Evolutionary conservation across 2,888 invertebrate species (phyloP).

Genomic region (Caenorhabditis parvicauda): DNA sequence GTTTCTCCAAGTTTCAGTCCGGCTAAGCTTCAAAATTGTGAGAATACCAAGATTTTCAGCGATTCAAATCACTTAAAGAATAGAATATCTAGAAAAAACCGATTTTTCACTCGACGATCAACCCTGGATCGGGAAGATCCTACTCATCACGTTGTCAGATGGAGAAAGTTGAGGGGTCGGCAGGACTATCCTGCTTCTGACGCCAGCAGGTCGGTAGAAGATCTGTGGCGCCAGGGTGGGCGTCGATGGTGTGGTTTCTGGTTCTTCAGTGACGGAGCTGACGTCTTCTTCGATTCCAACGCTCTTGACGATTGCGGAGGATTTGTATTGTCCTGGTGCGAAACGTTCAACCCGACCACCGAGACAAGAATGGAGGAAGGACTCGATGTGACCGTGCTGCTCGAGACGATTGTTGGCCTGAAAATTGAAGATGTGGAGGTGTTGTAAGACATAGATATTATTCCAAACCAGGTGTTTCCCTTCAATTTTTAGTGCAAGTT

Average conservation of each 20-base stretch:
- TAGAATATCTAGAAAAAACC: too few species aligned
- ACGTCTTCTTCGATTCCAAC: constrained; percentile 23
- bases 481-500: not conserved
- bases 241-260: constrained; percentile 4
- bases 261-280: not conserved
- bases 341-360: constrained; percentile 55
- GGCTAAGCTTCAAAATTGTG: too few species aligned
- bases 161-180: constrained; percentile 7
- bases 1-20: too few species aligned
- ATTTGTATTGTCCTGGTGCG: constrained; percentile 56
- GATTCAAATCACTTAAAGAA: too few species aligned
- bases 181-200: constrained; percentile 16
- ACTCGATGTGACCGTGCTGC: constrained; percentile 59
- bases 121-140: constrained; percentile 32
- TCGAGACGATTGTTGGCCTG: constrained; percentile 39
- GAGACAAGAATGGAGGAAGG: constrained; percentile 55
- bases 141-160: constrained; percentile 16
- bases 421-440: not conserved
- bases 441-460: not conserved
- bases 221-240: constrained; percentile 34
- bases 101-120: constrained; percentile 4
- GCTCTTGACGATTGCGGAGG: constrained; percentile 50
- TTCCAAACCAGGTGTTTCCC: not conserved
- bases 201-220: constrained; percentile 33
- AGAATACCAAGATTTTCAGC: too few species aligned